These are phyloP conservation scores for Thymallus thymallus DNA, from an alignment of 2,113 vertebrate genomes.

Conservation along the genomic window DNA sequence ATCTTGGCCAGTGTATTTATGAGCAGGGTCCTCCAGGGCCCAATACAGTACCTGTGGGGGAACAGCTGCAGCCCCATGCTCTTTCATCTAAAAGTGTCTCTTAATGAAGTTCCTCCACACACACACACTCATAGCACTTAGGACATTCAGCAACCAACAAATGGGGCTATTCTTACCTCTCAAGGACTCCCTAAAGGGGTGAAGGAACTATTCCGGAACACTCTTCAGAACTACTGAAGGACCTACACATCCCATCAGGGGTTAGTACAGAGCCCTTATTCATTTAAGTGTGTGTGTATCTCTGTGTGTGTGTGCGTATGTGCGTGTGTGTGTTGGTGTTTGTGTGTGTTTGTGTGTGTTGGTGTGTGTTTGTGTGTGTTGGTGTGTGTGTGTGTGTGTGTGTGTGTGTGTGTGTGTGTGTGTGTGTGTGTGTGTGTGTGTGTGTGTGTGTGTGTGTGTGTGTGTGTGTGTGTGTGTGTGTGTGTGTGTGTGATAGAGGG, in stretches of 20 bases:
- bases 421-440: too few species aligned
- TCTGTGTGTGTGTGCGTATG: background rate
- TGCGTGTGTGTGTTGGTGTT: too few species aligned
- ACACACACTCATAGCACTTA: slow-evolving; percentile 14
- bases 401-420: too few species aligned
- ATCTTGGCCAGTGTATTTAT: slow-evolving; percentile 6
- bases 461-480: too few species aligned
- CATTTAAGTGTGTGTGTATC: background rate
- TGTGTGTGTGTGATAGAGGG: too few species aligned
- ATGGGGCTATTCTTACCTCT: slow-evolving; percentile 55
- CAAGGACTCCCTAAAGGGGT: slow-evolving; percentile 36
- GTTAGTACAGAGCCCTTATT: too few species aligned
- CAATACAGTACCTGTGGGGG: slow-evolving; percentile 38
- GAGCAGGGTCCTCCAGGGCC: slow-evolving; percentile 5
- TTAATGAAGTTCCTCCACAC: slow-evolving; percentile 50
- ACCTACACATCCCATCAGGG: slow-evolving; percentile 1
- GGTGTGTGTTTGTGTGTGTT: too few species aligned
- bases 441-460: too few species aligned
- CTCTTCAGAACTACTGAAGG: slow-evolving; percentile 12
- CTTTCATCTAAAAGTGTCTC: slow-evolving; percentile 58
- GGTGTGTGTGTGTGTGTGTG: too few species aligned
- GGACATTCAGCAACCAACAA: slow-evolving; percentile 47
- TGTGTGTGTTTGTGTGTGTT: background rate
- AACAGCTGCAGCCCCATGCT: slow-evolving; percentile 44
- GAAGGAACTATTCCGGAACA: slow-evolving; percentile 46